Evolutionary conservation across 2,113 vertebrate species (phyloP).

Genomic region (Odocoileus hemionus): DNA sequence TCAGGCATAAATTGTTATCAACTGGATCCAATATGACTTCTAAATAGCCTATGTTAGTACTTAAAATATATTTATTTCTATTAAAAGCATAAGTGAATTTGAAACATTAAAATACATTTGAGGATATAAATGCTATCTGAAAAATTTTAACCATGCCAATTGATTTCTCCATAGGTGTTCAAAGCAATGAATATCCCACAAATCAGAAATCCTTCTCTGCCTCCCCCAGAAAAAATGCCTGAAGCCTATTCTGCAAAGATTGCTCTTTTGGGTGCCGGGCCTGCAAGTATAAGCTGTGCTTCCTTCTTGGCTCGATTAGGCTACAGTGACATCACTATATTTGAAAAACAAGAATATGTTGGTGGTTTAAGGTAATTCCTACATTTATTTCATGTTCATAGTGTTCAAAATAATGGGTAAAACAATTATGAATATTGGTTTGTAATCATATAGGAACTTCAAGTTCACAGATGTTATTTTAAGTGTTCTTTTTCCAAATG

Average conservation of each 20-base stretch:
- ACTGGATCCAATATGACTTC: neutral
- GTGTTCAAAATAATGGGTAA: neutral
- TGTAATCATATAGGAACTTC: neutral
- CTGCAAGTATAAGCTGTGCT: conserved; percentile 89
- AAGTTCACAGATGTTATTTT: conserved; percentile 33
- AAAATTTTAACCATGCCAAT: conserved; percentile 45
- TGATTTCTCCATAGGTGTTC: conserved; percentile 82
- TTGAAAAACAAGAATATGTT: conserved; percentile 85
- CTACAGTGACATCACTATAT: conserved; percentile 87
- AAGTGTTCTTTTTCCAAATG: conserved; percentile 37
- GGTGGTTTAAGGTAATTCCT: conserved; percentile 88
- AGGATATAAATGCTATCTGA: neutral
- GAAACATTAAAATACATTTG: conserved; percentile 18
- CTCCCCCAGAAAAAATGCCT: conserved; percentile 79
- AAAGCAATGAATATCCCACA: conserved; percentile 89
- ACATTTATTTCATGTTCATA: neutral
- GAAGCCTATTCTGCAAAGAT: conserved; percentile 84
- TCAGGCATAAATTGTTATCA: neutral
- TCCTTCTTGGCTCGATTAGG: conserved; percentile 88
- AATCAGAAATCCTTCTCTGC: conserved; percentile 82
- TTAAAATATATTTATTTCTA: neutral
- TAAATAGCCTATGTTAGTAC: neutral
- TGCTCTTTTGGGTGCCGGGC: conserved; percentile 88
- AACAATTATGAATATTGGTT: neutral
- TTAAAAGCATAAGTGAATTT: neutral